Percentiles rank a stretch among this genome's conserved stretches.
These are phyloP conservation scores for Ciconia nigra DNA, from an alignment of 2,797 vertebrate species.

Conservation along the genomic window DNA sequence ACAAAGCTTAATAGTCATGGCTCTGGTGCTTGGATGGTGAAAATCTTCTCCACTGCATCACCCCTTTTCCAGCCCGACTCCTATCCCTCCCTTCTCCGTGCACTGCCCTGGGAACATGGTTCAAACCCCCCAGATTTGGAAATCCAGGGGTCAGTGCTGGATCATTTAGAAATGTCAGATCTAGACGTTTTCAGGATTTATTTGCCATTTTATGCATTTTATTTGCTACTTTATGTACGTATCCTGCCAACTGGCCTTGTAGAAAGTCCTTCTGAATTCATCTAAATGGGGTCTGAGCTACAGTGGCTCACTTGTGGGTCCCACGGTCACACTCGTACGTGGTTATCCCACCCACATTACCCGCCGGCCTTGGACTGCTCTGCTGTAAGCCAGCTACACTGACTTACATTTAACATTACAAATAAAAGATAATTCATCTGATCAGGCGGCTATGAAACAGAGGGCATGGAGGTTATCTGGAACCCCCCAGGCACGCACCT, in stretches of 20 bases:
- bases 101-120: rapidly evolving
- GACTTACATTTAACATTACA: not conserved
- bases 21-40: not conserved
- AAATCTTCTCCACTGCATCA: not conserved
- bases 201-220: not conserved
- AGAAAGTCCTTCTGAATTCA: not conserved
- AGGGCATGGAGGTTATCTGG: not conserved
- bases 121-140: not conserved
- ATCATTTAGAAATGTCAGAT: not conserved
- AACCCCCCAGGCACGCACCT: not conserved
- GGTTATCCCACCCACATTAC: not conserved
- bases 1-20: not conserved
- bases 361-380: not conserved
- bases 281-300: not conserved
- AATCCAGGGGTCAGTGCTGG: not conserved
- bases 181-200: not conserved
- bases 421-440: not conserved
- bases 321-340: not conserved
- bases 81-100: not conserved
- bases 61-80: not conserved
- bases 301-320: not conserved
- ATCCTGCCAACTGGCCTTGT: not conserved
- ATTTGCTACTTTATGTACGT: not conserved
- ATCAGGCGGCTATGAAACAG: rapidly evolving
- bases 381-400: not conserved